Conservation (phyloP, 2,888 invertebrate species). For the Drosophila formosana region DNA sequence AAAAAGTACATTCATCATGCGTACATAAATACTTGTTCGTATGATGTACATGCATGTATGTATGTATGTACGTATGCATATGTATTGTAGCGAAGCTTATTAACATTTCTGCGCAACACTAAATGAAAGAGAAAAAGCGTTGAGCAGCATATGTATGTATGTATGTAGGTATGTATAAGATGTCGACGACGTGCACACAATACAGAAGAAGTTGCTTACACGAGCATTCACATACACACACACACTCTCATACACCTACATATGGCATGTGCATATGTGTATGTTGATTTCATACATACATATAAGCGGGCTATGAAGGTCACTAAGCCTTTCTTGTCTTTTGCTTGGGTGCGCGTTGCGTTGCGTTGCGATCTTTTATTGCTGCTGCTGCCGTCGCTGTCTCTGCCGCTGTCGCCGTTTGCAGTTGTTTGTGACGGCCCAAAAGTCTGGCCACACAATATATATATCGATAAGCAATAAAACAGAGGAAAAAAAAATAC, state of each 20-base stretch:
- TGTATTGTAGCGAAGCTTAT: slow-evolving; percentile 47
- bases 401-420: neutral
- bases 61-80: slow-evolving; percentile 21
- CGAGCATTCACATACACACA: slow-evolving; percentile 35
- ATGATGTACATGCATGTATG: slow-evolving; percentile 15
- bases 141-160: slow-evolving; percentile 3
- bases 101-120: slow-evolving; percentile 68
- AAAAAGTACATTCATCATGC: slow-evolving; percentile 25
- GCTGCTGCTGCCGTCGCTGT: slow-evolving; percentile 43
- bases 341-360: slow-evolving; percentile 58
- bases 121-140: slow-evolving; percentile 63
- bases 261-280: slow-evolving; percentile 19
- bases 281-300: slow-evolving; percentile 28
- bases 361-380: slow-evolving; percentile 57
- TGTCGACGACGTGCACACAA: slow-evolving; percentile 45
- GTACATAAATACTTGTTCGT: slow-evolving; percentile 2
- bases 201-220: slow-evolving; percentile 57
- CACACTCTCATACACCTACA: slow-evolving; percentile 21
- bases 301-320: slow-evolving; percentile 75
- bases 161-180: slow-evolving; percentile 11
- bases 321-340: slow-evolving; percentile 79
- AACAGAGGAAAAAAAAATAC: too few relatives aligned
- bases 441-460: too few relatives aligned
- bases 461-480: too few relatives aligned
- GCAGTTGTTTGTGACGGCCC: too few relatives aligned